These are phyloP conservation scores for Acrocephalus scirpaceus DNA, from an alignment of 2,797 vertebrate genomes.

Conservation along the genomic window DNA sequence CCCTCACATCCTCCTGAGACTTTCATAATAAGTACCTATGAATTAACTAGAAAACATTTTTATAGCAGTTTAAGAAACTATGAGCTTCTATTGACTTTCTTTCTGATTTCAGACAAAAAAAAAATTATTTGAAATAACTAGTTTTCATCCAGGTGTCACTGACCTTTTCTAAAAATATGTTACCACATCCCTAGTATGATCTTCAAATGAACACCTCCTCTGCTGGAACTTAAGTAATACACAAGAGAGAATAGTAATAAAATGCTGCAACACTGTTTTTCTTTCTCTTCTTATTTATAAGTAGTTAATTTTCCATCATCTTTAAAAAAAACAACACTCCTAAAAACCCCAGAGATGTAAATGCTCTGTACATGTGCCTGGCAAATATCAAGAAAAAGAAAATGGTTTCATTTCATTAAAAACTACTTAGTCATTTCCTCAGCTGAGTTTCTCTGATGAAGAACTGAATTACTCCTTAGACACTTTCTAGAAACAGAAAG, in stretches of 20 bases:
- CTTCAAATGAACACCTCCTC: neutral
- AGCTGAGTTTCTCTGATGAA: neutral
- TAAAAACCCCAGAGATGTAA: neutral
- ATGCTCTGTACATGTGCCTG: neutral
- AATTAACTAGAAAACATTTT: neutral
- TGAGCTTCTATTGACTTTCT: neutral
- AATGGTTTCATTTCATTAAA: neutral
- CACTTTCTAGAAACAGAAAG: slow-evolving; percentile 37
- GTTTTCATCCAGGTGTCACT: neutral
- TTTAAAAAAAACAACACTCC: neutral
- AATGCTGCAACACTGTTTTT: neutral
- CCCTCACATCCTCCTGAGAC: neutral
- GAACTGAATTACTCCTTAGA: neutral
- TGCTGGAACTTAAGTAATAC: neutral
- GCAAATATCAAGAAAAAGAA: neutral
- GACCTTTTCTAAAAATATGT: neutral
- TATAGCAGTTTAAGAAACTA: neutral
- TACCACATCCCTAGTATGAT: neutral
- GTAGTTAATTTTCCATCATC: neutral
- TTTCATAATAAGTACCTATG: neutral
- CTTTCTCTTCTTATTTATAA: neutral
- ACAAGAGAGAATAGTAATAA: neutral
- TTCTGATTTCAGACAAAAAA: neutral
- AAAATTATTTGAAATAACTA: neutral
- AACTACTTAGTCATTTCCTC: neutral